Conservation (phyloP, 2,888 invertebrate genomes). For the Hypomecis punctinalis region DNA sequence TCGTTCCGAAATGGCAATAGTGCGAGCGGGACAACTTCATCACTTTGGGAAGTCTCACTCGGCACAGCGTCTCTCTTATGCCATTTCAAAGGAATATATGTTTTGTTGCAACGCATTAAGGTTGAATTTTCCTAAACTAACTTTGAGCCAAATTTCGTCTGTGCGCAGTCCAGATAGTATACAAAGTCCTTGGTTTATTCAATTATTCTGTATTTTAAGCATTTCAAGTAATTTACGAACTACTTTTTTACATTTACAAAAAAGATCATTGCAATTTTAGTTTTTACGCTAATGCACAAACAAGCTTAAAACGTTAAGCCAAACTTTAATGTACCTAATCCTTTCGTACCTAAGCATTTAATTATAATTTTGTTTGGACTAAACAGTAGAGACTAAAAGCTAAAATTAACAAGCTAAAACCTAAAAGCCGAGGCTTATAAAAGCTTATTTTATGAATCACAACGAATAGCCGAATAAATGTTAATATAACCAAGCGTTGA, state of each 20-base stretch:
- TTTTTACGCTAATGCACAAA: conserved; percentile 6
- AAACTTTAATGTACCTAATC: conserved; percentile 7
- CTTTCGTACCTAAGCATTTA: conserved; percentile 1
- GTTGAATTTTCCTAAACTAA: no score
- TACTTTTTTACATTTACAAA: not conserved
- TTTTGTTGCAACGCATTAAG: no score
- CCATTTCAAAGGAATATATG: no score
- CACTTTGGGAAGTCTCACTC: no score
- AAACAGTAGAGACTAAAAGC: conserved; percentile 14
- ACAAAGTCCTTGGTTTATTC: no score
- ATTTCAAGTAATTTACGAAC: no score
- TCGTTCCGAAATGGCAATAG: no score
- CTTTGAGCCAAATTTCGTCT: no score
- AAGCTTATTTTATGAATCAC: conserved; percentile 28
- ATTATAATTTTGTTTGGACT: conserved; percentile 8
- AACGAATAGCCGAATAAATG: conserved; percentile 31
- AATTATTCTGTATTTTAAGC: no score
- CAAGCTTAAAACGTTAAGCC: not conserved
- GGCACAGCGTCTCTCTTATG: no score
- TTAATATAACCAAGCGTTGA: conserved; percentile 31
- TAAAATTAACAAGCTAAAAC: conserved; percentile 24
- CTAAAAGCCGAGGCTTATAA: conserved; percentile 22
- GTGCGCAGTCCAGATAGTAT: no score
- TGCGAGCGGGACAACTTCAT: no score
- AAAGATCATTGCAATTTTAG: not conserved